Evolutionary conservation across 2,113 vertebrate species (phyloP).

Genomic region (Uria aalge): DNA sequence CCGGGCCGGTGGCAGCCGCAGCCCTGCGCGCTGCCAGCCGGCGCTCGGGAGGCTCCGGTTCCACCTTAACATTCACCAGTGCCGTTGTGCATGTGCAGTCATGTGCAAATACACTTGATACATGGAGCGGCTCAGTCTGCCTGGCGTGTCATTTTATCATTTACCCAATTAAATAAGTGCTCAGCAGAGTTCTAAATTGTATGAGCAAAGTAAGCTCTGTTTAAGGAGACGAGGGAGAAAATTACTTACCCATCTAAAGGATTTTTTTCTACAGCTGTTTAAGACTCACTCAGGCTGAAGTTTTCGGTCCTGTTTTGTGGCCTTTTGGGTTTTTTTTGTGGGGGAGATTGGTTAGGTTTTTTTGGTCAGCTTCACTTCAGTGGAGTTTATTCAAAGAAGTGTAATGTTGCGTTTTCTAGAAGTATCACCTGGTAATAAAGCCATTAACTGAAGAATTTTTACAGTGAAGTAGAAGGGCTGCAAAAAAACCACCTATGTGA

Average conservation of each 20-base stretch:
- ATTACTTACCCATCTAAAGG: fast-evolving
- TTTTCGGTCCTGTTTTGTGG: not conserved
- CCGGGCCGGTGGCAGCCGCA: fast-evolving
- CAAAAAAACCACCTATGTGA: fast-evolving
- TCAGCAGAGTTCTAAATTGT: not conserved
- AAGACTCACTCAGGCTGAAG: not conserved
- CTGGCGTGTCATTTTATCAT: not conserved
- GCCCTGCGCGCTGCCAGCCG: not conserved
- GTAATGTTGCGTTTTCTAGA: not conserved
- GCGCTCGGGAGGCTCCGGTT: fast-evolving
- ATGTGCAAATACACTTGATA: not conserved
- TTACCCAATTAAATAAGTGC: not conserved
- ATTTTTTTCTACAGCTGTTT: not conserved
- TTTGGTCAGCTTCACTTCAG: not conserved
- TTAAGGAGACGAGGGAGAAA: not conserved
- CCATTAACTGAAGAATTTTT: not conserved
- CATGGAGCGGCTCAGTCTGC: not conserved
- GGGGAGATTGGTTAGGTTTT: not conserved
- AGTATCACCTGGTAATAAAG: not conserved
- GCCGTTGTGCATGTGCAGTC: not conserved
- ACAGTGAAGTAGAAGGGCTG: not conserved
- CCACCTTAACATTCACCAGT: not conserved
- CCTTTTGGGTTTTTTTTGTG: not conserved
- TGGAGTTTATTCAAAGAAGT: not conserved
- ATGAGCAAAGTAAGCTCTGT: not conserved